Evolutionary conservation across 2,113 vertebrate species (phyloP).

Genomic region (Tiliqua scincoides): DNA sequence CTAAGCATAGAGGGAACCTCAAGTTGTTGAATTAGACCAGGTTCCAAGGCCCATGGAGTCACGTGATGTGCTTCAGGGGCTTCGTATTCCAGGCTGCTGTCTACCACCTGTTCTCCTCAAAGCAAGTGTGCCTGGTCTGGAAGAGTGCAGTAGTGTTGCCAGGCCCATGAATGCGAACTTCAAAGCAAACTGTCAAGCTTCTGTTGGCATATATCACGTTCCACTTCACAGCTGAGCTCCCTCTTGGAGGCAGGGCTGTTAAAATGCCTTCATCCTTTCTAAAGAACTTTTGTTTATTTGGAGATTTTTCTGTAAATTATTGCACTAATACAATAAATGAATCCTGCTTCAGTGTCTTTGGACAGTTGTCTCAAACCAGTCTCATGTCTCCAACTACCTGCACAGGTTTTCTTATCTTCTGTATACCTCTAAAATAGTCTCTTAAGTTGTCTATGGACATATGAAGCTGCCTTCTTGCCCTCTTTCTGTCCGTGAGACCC

Average conservation of each 20-base stretch:
- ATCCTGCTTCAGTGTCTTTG: neutral
- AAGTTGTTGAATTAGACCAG: constrained; percentile 29
- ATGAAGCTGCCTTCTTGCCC: too few relatives aligned
- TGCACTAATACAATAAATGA: constrained; percentile 60
- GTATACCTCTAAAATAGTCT: neutral
- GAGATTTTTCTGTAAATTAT: constrained; percentile 47
- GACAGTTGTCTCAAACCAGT: neutral
- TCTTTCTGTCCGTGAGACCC: too few relatives aligned
- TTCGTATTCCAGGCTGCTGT: constrained; percentile 32
- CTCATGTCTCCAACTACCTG: neutral
- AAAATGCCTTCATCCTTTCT: constrained; percentile 56
- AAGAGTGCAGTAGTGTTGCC: constrained; percentile 29
- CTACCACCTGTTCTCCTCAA: constrained; percentile 41
- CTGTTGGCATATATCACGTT: constrained; percentile 39
- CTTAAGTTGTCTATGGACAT: too few relatives aligned
- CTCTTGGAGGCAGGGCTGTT: constrained; percentile 18
- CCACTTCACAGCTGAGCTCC: constrained; percentile 58
- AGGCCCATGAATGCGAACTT: constrained; percentile 16
- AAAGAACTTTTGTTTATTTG: constrained; percentile 52
- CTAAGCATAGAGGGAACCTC: constrained; percentile 15
- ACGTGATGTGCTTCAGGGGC: constrained; percentile 15
- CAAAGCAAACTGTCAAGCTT: constrained; percentile 54
- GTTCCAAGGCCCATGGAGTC: constrained; percentile 15
- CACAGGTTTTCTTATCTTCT: neutral
- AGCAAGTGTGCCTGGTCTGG: constrained; percentile 21